phyloP scores from a whole-genome alignment of 2,113 vertebrate genomes.

The Heloderma charlesbogerti region DNA sequence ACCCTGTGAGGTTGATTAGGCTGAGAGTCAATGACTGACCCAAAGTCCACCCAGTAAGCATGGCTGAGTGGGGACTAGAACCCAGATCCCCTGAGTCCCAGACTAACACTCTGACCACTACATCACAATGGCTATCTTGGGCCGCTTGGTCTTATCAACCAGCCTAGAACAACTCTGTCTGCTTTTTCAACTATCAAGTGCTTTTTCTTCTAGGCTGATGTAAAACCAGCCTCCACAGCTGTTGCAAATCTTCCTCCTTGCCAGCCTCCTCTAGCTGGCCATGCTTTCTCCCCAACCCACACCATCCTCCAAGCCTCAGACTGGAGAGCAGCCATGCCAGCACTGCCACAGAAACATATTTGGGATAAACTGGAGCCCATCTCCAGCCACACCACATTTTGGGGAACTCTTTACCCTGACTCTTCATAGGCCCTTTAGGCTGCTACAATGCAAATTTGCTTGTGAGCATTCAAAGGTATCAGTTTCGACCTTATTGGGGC shows the following conservation, averaged over 20 bases:
- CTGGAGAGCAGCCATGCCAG: background rate
- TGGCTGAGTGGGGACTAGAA: too few species aligned
- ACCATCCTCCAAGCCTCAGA: background rate
- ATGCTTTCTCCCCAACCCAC: background rate
- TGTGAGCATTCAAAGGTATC: background rate
- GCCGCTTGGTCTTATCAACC: background rate
- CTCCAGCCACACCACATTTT: background rate
- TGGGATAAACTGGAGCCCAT: background rate
- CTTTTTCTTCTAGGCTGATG: background rate
- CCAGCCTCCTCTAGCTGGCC: background rate
- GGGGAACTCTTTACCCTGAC: background rate
- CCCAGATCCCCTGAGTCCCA: too few species aligned
- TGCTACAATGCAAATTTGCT: background rate
- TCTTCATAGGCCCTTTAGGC: background rate
- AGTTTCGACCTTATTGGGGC: background rate
- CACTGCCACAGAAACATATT: background rate
- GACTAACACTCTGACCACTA: too few species aligned
- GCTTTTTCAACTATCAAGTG: background rate
- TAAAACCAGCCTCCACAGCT: background rate
- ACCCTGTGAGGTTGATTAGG: too few species aligned
- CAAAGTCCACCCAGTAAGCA: too few species aligned
- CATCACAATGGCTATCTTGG: too few species aligned
- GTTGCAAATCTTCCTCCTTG: background rate
- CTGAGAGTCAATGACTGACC: too few species aligned
- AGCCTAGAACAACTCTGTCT: background rate